A percentile compares a stretch with the other conserved stretches of the same genome.
These are phyloP conservation scores for Dendroctonus valens DNA, from an alignment of 1,140 invertebrate species.

Conservation along the genomic window DNA sequence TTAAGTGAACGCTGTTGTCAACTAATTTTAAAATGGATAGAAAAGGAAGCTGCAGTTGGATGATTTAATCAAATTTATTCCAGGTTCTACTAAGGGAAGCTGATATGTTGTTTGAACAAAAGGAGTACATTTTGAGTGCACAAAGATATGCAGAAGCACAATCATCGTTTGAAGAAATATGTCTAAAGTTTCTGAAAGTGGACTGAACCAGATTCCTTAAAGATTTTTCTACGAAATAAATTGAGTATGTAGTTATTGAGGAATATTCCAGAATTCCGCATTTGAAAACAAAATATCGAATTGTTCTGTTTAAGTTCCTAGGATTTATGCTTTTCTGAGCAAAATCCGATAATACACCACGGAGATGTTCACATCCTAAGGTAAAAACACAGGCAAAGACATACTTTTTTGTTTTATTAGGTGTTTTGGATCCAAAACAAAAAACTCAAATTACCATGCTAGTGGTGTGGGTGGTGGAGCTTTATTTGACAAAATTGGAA, in stretches of 20 bases:
- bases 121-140: slow-evolving; percentile 82
- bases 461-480: slow-evolving; percentile 89
- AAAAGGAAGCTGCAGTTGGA: neutral
- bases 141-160: slow-evolving; percentile 84
- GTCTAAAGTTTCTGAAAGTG: slow-evolving; percentile 86
- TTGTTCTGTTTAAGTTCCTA: too few species aligned
- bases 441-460: slow-evolving; percentile 87
- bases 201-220: slow-evolving; percentile 81
- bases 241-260: slow-evolving; percentile 11
- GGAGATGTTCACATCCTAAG: too few species aligned
- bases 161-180: slow-evolving; percentile 92
- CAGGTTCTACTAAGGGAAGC: slow-evolving; percentile 86
- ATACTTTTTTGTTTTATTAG: slow-evolving; percentile 40
- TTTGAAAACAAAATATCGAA: neutral
- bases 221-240: slow-evolving; percentile 74
- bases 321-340: too few species aligned
- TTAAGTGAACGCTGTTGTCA: too few species aligned
- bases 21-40: too few species aligned
- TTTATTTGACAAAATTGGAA: slow-evolving; percentile 86
- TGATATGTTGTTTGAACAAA: slow-evolving; percentile 78
- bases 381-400: too few species aligned
- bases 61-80: slow-evolving; percentile 52
- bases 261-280: neutral
- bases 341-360: too few species aligned
- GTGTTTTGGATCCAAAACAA: slow-evolving; percentile 59